Evolutionary conservation across 2,113 vertebrate genomes (phyloP), one percentile per base, ranked within the genome.

Genomic region (Syngnathus floridae): DNA sequence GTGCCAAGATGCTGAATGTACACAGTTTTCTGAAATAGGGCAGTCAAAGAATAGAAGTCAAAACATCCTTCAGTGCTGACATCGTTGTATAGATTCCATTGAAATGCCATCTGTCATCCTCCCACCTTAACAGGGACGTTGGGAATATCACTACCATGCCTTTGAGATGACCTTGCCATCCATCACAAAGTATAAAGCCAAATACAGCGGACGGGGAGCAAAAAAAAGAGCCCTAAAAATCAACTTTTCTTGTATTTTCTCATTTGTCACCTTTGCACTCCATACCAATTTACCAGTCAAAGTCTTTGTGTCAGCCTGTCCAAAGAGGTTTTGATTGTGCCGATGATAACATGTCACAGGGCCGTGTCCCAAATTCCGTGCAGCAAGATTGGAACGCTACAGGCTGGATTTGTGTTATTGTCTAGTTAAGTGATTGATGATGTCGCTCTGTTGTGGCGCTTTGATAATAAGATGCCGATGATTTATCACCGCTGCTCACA

Each of bases 371-470:
- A 54, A 73, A 65, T 77, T 80, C 70, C 57, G 67, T 36, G 10
- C 38, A 46, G 64, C 80, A 79, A 36, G 13, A 70, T 70, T 74
- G 66, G 70, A 69, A 81, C 38, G 54, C 73, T 66, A 67, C 68
- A 31, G 45, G 70, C 67, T 40, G 70, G 71, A 81, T 71, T 69
- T 82, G 75, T 81, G 81, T 78, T 80, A 74, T 75, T 69, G 77
- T 66, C 65, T 59, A 70, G 64, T 72, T 69, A 83, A 82, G 81
- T 90, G 88, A 91, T 89, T 88, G 90, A 92, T 91, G 83, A 89
- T 9, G 82, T 86, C 82, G 80, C 74, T 69, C 65, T 72, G 63
- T 82, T 82, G 73, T 75, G 81, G 78, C 84, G 78, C 78, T 88
- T 86, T 91, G 88, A 91, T 91, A 90, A 31, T 31, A 89, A 84